Percentiles rank a stretch among this genome's conserved stretches.
phyloP scores from a whole-genome alignment of 2,797 vertebrate species.

The Poeciliopsis gracilis region DNA sequence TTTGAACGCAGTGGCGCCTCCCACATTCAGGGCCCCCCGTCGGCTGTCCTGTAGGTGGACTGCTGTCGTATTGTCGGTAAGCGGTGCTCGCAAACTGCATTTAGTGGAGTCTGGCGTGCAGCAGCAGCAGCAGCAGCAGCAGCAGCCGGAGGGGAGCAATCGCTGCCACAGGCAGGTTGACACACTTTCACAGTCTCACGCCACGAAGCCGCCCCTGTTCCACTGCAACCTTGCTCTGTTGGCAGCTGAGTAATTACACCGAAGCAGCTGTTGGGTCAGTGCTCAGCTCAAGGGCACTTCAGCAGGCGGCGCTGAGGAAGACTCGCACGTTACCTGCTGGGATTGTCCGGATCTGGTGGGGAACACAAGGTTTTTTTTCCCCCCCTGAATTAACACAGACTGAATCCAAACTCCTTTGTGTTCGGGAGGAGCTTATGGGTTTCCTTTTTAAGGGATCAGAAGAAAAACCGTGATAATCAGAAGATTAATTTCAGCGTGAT shows the following conservation, averaged over 20 bases:
- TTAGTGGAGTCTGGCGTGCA: slow-evolving; percentile 4
- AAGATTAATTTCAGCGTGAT: slow-evolving; percentile 40
- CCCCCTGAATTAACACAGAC: slow-evolving; percentile 20
- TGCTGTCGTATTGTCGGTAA: slow-evolving; percentile 18
- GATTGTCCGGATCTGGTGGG: slow-evolving; percentile 32
- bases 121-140: background rate
- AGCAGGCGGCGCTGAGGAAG: slow-evolving; percentile 47
- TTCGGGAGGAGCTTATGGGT: slow-evolving; percentile 35
- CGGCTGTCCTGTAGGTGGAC: slow-evolving; percentile 24
- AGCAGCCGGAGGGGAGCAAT: slow-evolving; percentile 33
- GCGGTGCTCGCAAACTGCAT: background rate
- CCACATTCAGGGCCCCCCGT: slow-evolving; percentile 16
- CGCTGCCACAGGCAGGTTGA: slow-evolving; percentile 30
- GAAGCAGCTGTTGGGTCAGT: slow-evolving; percentile 56
- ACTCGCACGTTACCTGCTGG: slow-evolving; percentile 49
- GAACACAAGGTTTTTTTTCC: background rate
- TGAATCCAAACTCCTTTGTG: slow-evolving; percentile 43
- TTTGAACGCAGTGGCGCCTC: slow-evolving; percentile 8
- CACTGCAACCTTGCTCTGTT: slow-evolving; percentile 39
- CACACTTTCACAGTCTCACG: slow-evolving; percentile 48
- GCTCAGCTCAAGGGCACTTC: slow-evolving; percentile 70
- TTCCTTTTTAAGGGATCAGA: slow-evolving; percentile 28
- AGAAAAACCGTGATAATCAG: slow-evolving; percentile 43
- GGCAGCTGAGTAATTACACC: slow-evolving; percentile 57
- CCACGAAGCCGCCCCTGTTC: slow-evolving; percentile 31